phyloP scores from a whole-genome alignment of 2,797 vertebrate genomes.

The Tolypeutes matacus region DNA sequence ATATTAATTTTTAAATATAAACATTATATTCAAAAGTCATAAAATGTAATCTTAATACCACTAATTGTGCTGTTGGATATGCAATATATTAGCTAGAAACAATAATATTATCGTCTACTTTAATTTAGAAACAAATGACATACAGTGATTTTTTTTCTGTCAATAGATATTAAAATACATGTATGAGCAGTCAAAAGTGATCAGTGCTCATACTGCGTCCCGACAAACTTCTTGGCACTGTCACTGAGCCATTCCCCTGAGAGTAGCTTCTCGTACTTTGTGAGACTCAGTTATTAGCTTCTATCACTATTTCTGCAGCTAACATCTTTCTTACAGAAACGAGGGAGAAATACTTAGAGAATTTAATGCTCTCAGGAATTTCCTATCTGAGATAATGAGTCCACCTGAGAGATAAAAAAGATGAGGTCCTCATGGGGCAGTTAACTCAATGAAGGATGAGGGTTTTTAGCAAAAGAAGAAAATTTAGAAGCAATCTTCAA shows the following conservation, averaged over 20 bases:
- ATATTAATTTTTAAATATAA: conserved; percentile 11
- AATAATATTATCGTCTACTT: not conserved
- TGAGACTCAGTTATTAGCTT: not conserved
- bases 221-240: not conserved
- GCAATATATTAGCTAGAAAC: not conserved
- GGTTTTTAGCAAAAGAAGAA: not conserved
- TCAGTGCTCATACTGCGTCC: not conserved
- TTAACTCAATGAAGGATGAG: not conserved
- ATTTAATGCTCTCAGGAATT: not conserved
- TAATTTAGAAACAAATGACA: not conserved
- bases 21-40: not conserved
- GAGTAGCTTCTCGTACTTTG: not conserved
- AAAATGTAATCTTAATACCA: not conserved
- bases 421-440: not conserved
- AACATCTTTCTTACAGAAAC: conserved; percentile 2
- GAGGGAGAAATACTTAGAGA: conserved; percentile 11
- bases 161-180: not conserved
- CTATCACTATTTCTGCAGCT: not conserved
- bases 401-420: conserved; percentile 6
- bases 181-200: not conserved
- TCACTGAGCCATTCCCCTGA: not conserved
- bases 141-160: not conserved
- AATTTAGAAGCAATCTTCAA: not conserved
- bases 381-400: not conserved
- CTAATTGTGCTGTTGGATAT: not conserved